These are phyloP conservation scores for Hemistola chrysoprasaria DNA, from an alignment of 2,888 invertebrate genomes.

Conservation along the genomic window DNA sequence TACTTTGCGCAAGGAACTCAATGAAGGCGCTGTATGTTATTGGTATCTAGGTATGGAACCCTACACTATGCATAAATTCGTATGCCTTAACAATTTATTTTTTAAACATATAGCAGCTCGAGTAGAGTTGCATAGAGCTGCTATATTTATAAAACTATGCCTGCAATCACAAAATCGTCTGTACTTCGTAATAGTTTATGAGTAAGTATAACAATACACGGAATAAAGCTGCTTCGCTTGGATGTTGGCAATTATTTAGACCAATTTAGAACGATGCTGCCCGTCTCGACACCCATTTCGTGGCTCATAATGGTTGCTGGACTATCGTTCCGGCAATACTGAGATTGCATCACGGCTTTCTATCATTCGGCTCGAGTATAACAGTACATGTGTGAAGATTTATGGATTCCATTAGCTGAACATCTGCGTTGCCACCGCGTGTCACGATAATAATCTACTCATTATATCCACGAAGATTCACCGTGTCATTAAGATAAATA, in stretches of 20 bases:
- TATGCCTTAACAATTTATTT: no score
- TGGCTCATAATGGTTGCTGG: constrained; percentile 31
- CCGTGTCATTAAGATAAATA: constrained; percentile 37
- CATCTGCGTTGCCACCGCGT: constrained; percentile 36
- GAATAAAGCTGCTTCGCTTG: constrained; percentile 15
- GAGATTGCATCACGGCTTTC: constrained; percentile 61
- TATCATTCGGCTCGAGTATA: constrained; percentile 36
- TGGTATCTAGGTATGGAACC: no score
- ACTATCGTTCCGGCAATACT: constrained; percentile 36
- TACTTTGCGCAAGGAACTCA: no score
- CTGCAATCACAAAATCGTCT: constrained; percentile 3
- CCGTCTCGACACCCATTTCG: constrained; percentile 27
- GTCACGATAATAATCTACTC: constrained; percentile 40
- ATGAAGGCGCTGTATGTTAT: no score
- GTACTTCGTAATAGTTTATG: constrained; percentile 4
- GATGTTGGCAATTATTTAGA: constrained; percentile 25
- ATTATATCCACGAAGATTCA: constrained; percentile 33
- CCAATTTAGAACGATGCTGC: constrained; percentile 25
- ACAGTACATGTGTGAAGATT: constrained; percentile 41
- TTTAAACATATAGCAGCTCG: no score
- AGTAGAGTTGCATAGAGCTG: no score
- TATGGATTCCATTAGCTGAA: constrained; percentile 53
- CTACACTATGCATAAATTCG: no score
- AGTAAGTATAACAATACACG: constrained; percentile 6
- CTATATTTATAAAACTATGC: no score